Evolutionary conservation across 2,888 invertebrate genomes (phyloP).

Genomic region (Homarus gammarus): DNA sequence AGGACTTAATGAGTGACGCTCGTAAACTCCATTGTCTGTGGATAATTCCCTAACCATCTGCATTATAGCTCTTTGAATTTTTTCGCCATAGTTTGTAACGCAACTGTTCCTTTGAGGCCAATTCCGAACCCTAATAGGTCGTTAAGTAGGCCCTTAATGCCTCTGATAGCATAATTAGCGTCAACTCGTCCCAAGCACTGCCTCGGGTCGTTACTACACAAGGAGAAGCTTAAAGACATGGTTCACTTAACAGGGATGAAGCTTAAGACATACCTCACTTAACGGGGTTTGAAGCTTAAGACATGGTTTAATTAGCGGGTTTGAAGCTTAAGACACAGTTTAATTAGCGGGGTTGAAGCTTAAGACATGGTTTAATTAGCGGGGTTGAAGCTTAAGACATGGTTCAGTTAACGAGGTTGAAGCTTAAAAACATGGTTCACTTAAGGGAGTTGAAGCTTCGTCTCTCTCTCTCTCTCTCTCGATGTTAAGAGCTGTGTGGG

Average conservation of each 20-base stretch:
- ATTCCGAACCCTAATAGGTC: conserved; percentile 9
- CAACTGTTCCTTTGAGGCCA: not conserved
- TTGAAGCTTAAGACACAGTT: too few relatives aligned
- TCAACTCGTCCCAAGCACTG: not conserved
- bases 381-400: too few relatives aligned
- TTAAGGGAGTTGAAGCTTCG: too few relatives aligned
- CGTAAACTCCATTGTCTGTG: not conserved
- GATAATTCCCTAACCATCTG: conserved; percentile 2
- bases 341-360: too few relatives aligned
- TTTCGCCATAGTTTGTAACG: not conserved
- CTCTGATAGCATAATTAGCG: conserved; percentile 5
- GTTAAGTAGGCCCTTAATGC: conserved; percentile 11
- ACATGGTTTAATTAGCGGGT: too few relatives aligned
- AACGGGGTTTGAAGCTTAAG: not conserved
- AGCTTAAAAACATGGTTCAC: too few relatives aligned
- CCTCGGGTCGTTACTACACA: not conserved
- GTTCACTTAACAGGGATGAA: not conserved
- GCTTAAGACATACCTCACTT: not conserved
- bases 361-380: too few relatives aligned
- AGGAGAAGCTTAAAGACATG: not conserved
- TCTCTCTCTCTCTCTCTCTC: too few relatives aligned
- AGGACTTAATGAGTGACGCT: not conserved
- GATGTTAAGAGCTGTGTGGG: too few relatives aligned
- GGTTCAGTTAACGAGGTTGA: too few relatives aligned
- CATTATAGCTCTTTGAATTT: not conserved